Base-by-base conservation (phyloP, 2,113 vertebrate genomes). In the Echinops telfairi region DNA sequence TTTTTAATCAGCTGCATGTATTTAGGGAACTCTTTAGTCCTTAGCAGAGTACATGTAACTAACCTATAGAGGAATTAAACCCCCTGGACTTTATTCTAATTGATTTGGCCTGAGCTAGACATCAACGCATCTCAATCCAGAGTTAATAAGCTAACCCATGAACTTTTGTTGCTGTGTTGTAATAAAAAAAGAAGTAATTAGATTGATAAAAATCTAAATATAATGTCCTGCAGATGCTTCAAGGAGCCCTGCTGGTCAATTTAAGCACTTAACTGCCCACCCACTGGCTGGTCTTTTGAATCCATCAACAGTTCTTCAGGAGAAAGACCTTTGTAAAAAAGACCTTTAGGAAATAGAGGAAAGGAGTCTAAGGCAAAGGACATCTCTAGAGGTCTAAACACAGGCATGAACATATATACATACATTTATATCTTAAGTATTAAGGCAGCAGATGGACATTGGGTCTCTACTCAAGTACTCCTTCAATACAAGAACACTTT, bases 71-170 rank as follows among this genome's bases (percentile, higher is more conserved):
- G 31, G 25, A 53, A 62, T 71, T 64, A 86, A 93, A 58, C 15
- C 11, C 11, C 60, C 8, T 3, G 71, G 33, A 16, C 33, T 31
- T 43, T 43, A 89, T 60, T 71, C 58, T 60, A 16, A 85, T 43
- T 47, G 17, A 17, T 22, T 76, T 20, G 29, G 79, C 47, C 11
- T 31, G 53, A 64, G 33, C 40, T 0, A 88, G 27, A 81, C 76
- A 85, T 88, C 11, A 71, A 77, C 36, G 58, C 9, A 78, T 40
- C 86, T 85, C 90, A 92, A 85, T 73, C 77, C 53, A 43, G 22
- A 76, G 22, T 87, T 92, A 89, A 80, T 81, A 81, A 80, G 8
- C 58, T 71, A 27, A 4, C 3, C n/a, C 7, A 6, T 82, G 29
- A 29, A 64, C 10, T 81, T 40, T 17, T 94, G 19, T 80, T 60